These are phyloP conservation scores for Furcula furcula DNA, from an alignment of 2,888 invertebrate genomes.

Conservation along the genomic window DNA sequence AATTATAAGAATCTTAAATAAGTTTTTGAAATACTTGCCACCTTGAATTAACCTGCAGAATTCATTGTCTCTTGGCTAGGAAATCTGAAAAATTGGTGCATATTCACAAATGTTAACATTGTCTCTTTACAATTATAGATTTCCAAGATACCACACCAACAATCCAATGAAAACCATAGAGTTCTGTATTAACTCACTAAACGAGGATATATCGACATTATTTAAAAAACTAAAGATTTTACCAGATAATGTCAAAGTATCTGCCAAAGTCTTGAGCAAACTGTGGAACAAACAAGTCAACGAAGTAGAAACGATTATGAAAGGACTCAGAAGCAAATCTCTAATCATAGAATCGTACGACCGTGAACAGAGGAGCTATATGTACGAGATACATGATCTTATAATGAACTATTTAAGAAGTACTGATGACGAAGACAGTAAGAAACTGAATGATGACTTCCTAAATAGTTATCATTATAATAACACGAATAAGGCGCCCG, in stretches of 20 bases:
- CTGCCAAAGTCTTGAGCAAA: constrained; percentile 76
- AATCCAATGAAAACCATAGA: constrained; percentile 78
- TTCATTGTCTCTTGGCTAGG: too few species aligned
- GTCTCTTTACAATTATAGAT: too few species aligned
- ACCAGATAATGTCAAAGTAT: constrained; percentile 86
- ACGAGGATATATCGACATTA: constrained; percentile 63
- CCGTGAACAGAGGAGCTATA: constrained; percentile 79
- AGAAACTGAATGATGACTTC: constrained; percentile 80
- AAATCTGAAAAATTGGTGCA: too few species aligned
- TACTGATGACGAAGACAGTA: constrained; percentile 58
- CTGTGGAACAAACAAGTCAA: constrained; percentile 57
- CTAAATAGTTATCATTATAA: constrained; percentile 80
- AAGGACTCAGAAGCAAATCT: constrained; percentile 84
- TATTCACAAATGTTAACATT: too few species aligned
- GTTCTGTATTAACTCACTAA: constrained; percentile 83
- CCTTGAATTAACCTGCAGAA: too few species aligned
- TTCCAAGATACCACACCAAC: constrained; percentile 44
- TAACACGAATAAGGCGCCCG: constrained; percentile 70
- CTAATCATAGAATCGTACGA: constrained; percentile 85
- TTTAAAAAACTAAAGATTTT: constrained; percentile 85
- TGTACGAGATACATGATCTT: constrained; percentile 87
- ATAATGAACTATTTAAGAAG: constrained; percentile 83
- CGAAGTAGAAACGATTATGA: constrained; percentile 84
- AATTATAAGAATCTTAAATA: too few species aligned
- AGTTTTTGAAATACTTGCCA: too few species aligned